phyloP scores from a whole-genome alignment of 2,888 invertebrate species.

The Perdita meconis region DNA sequence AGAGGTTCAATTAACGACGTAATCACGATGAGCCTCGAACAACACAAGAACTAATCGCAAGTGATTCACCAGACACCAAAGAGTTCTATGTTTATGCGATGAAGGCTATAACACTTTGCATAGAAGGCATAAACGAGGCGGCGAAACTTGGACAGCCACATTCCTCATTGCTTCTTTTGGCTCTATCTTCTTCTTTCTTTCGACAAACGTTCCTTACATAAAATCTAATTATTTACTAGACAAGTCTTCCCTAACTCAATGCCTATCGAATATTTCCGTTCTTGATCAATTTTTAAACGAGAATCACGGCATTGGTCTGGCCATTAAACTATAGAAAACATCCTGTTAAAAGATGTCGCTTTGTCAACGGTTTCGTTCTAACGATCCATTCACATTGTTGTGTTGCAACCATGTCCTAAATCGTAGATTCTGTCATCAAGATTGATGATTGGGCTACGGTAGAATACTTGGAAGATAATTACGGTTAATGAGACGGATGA shows the following conservation, averaged over 20 bases:
- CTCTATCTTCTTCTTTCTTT: slow-evolving; percentile 11
- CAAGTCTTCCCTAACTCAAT: slow-evolving; percentile 6
- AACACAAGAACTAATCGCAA: slow-evolving; percentile 5
- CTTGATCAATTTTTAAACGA: slow-evolving; percentile 44
- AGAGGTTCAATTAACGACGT: neutral
- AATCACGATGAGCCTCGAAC: neutral
- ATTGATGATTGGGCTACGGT: slow-evolving; percentile 43
- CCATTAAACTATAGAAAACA: slow-evolving; percentile 54
- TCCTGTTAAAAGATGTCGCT: slow-evolving; percentile 33
- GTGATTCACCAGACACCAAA: slow-evolving; percentile 8
- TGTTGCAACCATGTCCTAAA: slow-evolving; percentile 9
- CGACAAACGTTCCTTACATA: slow-evolving; percentile 24
- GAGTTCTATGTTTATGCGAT: neutral
- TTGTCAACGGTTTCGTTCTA: slow-evolving; percentile 54
- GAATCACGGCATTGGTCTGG: slow-evolving; percentile 48
- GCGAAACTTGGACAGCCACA: slow-evolving; percentile 10
- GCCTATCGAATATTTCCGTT: slow-evolving; percentile 31
- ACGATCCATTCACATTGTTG: slow-evolving; percentile 26
- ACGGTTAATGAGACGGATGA: slow-evolving; percentile 57
- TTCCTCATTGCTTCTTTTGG: neutral
- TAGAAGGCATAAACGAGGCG: neutral
- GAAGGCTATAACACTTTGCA: slow-evolving; percentile 9
- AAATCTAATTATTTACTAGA: slow-evolving; percentile 9
- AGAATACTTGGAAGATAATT: slow-evolving; percentile 54
- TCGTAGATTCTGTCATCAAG: slow-evolving; percentile 29